phyloP scores from a whole-genome alignment of 2,888 invertebrate species.

The Acanthosoma haemorrhoidale region DNA sequence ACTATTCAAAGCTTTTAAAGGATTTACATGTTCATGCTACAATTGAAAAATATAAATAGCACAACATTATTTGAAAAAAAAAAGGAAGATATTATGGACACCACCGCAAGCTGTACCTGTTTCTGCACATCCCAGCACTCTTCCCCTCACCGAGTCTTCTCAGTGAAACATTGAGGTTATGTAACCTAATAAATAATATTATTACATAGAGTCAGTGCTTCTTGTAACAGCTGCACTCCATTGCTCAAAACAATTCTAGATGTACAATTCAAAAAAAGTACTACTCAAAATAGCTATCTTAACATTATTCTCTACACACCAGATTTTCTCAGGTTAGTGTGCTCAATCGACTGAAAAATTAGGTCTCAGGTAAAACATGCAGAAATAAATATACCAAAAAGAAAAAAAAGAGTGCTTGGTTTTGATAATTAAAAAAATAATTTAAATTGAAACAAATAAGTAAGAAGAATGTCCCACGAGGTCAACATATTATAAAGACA shows the following conservation, averaged over 20 bases:
- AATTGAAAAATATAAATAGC: constrained; percentile 19
- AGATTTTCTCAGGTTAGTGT: background rate
- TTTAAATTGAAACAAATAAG: background rate
- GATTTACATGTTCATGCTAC: background rate
- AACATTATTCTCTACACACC: background rate
- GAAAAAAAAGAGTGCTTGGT: background rate
- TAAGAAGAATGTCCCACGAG: too few species aligned
- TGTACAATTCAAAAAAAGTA: background rate
- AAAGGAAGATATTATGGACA: constrained; percentile 33
- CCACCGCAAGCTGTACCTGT: constrained; percentile 48
- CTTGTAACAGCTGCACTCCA: too few species aligned
- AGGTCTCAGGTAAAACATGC: background rate
- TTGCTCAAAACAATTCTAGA: too few species aligned
- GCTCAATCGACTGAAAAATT: background rate
- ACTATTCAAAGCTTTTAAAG: background rate
- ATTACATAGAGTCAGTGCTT: background rate
- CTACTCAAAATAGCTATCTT: background rate
- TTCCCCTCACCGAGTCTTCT: constrained; percentile 48
- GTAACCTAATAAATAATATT: constrained; percentile 44
- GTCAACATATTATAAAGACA: too few species aligned
- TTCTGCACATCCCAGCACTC: constrained; percentile 52
- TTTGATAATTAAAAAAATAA: too few species aligned
- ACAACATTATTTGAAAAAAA: constrained; percentile 11
- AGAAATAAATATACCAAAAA: background rate
- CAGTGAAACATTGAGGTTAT: constrained; percentile 46